phyloP scores from a whole-genome alignment of 2,113 vertebrate genomes.

The Ochotona curzoniae region DNA sequence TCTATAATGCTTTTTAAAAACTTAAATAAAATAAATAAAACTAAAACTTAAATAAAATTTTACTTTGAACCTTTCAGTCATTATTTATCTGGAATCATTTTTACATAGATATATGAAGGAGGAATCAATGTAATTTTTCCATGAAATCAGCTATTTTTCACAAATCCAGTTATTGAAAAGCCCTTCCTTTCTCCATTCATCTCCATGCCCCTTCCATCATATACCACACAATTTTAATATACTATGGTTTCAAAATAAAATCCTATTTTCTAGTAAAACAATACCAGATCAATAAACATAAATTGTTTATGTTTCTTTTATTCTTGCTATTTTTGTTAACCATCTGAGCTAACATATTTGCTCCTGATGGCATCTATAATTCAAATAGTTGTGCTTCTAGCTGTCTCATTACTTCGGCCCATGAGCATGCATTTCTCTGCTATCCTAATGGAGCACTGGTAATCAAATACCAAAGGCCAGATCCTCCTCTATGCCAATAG shows the following conservation, averaged over 20 bases:
- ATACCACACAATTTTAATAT: neutral
- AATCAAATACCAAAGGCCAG: neutral
- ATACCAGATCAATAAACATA: neutral
- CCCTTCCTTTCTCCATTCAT: neutral
- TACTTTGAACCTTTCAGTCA: constrained; percentile 13
- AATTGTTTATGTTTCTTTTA: constrained; percentile 21
- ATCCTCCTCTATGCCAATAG: neutral
- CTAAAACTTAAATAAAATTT: neutral
- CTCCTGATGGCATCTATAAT: constrained; percentile 24
- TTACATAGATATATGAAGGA: neutral
- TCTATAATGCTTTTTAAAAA: no score
- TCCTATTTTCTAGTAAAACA: neutral
- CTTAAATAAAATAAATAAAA: no score
- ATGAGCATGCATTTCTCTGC: constrained; percentile 43
- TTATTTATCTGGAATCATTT: constrained; percentile 32
- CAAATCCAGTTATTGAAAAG: neutral
- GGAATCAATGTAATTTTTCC: neutral
- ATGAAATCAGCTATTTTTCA: neutral
- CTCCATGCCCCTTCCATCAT: neutral
- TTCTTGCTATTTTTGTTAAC: neutral
- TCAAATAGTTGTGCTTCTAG: neutral
- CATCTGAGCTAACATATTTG: constrained; percentile 17
- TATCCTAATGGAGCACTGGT: constrained; percentile 1
- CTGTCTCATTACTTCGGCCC: constrained; percentile 23
- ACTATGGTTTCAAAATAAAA: constrained; percentile 44